A percentile compares a stretch with the other conserved stretches of the same genome.
Evolutionary conservation across 2,888 invertebrate species (phyloP).

Genomic region (Eledone cirrhosa): DNA sequence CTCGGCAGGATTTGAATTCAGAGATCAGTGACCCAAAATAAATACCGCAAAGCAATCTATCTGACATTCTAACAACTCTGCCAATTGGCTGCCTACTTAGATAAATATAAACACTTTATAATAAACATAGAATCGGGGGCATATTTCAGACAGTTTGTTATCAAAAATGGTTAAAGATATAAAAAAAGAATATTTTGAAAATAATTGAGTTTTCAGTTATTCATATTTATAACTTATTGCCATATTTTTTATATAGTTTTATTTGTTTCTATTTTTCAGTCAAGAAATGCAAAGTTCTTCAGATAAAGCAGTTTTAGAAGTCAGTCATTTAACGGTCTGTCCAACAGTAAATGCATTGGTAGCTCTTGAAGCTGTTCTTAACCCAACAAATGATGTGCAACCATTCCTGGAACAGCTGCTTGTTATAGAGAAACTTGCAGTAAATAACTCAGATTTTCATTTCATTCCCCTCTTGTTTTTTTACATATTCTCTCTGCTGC

Average conservation of each 20-base stretch:
- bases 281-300: constrained; percentile 45
- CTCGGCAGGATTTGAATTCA: too few relatives aligned
- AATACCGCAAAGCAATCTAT: too few relatives aligned
- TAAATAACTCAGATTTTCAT: constrained; percentile 41
- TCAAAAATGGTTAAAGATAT: too few relatives aligned
- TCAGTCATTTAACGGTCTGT: constrained; percentile 56
- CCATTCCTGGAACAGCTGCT: constrained; percentile 83
- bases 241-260: neutral
- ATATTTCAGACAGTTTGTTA: too few relatives aligned
- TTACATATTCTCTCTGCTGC: too few relatives aligned
- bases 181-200: too few relatives aligned
- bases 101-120: too few relatives aligned
- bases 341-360: constrained; percentile 71
- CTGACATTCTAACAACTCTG: too few relatives aligned
- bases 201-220: too few relatives aligned
- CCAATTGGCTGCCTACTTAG: too few relatives aligned
- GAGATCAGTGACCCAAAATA: too few relatives aligned
- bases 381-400: constrained; percentile 85
- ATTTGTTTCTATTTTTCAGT: constrained; percentile 36
- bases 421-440: constrained; percentile 85
- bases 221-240: neutral
- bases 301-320: constrained; percentile 50
- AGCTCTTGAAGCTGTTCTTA: constrained; percentile 83
- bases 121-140: too few relatives aligned
- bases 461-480: neutral